Evolutionary conservation across 92 coral and sea anemone genomes (phyloP).

Genomic region (Virgularia gustaviana): DNA sequence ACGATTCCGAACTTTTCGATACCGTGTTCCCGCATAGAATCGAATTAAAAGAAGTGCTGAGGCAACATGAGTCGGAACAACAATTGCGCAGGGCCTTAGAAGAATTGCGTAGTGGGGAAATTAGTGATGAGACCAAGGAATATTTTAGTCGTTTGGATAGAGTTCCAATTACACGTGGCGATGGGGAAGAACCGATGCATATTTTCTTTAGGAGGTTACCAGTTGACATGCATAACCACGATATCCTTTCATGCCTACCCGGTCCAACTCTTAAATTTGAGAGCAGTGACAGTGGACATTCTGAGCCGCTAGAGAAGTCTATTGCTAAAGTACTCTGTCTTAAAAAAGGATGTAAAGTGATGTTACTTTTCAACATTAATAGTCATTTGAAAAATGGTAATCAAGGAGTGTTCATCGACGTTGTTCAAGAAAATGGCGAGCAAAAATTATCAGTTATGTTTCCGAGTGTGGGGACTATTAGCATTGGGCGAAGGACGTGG

Average conservation of each 20-base stretch:
- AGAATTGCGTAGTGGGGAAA: constrained; percentile 14
- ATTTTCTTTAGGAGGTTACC: constrained; percentile 55
- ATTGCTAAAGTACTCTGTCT: constrained; percentile 12
- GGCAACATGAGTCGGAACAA: constrained; percentile 32
- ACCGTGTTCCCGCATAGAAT: constrained; percentile 48
- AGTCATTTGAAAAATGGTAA: constrained; percentile 41
- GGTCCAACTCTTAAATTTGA: constrained; percentile 45
- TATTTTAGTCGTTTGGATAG: constrained; percentile 13
- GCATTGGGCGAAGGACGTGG: constrained; percentile 20
- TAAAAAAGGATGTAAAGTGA: constrained; percentile 34
- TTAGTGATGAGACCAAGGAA: constrained; percentile 7
- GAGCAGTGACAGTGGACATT: constrained; percentile 45
- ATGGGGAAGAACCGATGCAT: constrained; percentile 30
- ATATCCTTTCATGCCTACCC: constrained; percentile 41
- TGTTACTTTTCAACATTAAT: constrained; percentile 49
- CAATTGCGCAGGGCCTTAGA: constrained; percentile 5
- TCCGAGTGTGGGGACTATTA: constrained; percentile 8
- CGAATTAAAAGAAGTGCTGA: constrained; percentile 32
- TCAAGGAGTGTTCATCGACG: constrained; percentile 27
- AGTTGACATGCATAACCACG: constrained; percentile 46
- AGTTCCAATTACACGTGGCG: too few relatives aligned
- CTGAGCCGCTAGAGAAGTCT: neutral
- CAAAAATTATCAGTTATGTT: constrained; percentile 30
- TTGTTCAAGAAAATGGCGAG: constrained; percentile 20
- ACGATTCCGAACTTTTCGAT: constrained; percentile 33